Evolutionary conservation across 2,113 vertebrate genomes (phyloP), one percentile per base, ranked within the genome.

Genomic region (Atractosteus spatula): DNA sequence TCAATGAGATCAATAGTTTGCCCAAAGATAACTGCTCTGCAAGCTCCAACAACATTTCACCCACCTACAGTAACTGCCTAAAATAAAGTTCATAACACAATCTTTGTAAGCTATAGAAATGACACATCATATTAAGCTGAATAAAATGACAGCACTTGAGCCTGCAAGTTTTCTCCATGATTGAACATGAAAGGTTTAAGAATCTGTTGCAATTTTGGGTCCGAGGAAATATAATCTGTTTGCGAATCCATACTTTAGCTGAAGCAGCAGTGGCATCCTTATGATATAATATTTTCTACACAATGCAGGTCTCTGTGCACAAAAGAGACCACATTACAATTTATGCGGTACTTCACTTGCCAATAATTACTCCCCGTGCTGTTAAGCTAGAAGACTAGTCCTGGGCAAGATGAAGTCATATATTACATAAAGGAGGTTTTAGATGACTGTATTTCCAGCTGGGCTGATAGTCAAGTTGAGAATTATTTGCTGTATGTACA

Each of bases 71-170:
- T n/a, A 7, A 7, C 47, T 51, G 47, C 47, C 47, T 5, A 51
- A 10, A 5, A 51, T 51, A 51, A 51, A 5, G 5, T 10, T 59
- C 4, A 59, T 59, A 59, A n/a, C n/a, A n/a, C 12, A 59, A 13
- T 59, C 13, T 3, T 16, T 59, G 10, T 7, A 16, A 59, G 57
- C 57, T 14, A 13, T 17, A 45, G 43, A 44, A 45, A 47, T 68
- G 71, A 77, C 71, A 62, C 64, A 57, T 71, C 69, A 70, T 69
- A 70, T 74, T 74, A 79, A 66, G 10, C 72, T 69, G 70, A 55
- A 62, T 29, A 70, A 80, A 77, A 80, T 74, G 70, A 75, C 67
- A 45, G 3, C 41, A 47, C 67, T 7, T 11, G 1, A 13, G 12
- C 13, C 47, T 51, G 3, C 42, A 16, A 13, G 41, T 13, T 65